Conservation (phyloP, 2,113 vertebrate species). For the Macrotis lagotis region DNA sequence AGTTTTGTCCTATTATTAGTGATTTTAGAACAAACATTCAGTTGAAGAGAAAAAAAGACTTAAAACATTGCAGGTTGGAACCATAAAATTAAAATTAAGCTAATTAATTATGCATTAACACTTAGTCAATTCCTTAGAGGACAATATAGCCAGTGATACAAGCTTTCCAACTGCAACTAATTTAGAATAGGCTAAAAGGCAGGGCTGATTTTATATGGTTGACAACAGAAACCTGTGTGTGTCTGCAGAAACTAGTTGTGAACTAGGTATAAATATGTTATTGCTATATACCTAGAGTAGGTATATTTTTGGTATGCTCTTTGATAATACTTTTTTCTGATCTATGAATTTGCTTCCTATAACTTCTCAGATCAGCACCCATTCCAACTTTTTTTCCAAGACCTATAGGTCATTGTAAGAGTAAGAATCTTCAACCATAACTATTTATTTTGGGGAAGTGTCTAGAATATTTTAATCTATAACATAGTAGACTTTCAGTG, state of each 20-base stretch:
- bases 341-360: background rate
- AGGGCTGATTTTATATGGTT: background rate
- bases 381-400: background rate
- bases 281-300: background rate
- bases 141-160: background rate
- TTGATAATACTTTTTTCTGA: background rate
- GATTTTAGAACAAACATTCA: background rate
- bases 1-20: background rate
- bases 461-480: background rate
- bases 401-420: background rate
- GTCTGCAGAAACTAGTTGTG: background rate
- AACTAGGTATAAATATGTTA: background rate
- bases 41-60: constrained; percentile 12
- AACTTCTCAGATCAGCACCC: background rate
- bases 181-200: background rate
- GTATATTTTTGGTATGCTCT: background rate
- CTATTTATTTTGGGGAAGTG: background rate
- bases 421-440: background rate
- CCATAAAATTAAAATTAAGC: background rate
- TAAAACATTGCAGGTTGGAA: background rate
- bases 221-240: background rate
- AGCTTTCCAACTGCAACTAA: background rate
- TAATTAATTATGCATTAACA: background rate
- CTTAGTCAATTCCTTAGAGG: background rate
- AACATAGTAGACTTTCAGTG: background rate